Percentiles rank a stretch among this genome's conserved stretches.
Evolutionary conservation across 35 echinoderm and acorn worm species (phyloP).

Genomic region (Eucidaris tribuloides): DNA sequence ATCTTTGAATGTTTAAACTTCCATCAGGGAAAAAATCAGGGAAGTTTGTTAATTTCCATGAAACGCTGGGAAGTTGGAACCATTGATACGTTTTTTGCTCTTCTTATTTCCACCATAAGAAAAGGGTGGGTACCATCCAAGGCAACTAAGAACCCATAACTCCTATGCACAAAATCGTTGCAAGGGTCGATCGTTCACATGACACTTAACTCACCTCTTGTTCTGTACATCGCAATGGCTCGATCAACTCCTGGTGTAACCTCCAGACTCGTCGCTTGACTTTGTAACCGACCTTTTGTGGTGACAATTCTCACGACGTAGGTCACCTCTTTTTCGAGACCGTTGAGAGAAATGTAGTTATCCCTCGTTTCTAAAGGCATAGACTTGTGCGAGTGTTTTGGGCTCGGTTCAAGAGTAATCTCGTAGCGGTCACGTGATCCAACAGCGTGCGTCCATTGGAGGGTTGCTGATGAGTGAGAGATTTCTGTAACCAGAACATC

Average conservation of each 20-base stretch:
- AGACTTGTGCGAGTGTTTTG: not conserved
- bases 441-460: constrained; percentile 10
- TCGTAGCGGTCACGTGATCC: constrained; percentile 21
- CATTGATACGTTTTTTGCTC: too few relatives aligned
- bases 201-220: too few relatives aligned
- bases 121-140: too few relatives aligned
- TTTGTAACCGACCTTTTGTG: not conserved
- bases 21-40: too few relatives aligned
- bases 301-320: not conserved
- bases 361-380: not conserved
- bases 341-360: not conserved
- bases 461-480: not conserved
- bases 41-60: too few relatives aligned
- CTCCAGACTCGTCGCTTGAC: not conserved
- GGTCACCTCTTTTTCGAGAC: not conserved
- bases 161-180: too few relatives aligned
- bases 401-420: not conserved
- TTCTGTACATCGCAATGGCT: not conserved
- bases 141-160: too few relatives aligned
- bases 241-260: not conserved
- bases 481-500: not conserved
- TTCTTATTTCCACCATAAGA: too few relatives aligned
- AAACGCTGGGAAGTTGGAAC: too few relatives aligned
- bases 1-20: too few relatives aligned
- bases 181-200: too few relatives aligned